Base-by-base conservation (phyloP, 2,888 invertebrate species). In the Melipona beecheii region DNA sequence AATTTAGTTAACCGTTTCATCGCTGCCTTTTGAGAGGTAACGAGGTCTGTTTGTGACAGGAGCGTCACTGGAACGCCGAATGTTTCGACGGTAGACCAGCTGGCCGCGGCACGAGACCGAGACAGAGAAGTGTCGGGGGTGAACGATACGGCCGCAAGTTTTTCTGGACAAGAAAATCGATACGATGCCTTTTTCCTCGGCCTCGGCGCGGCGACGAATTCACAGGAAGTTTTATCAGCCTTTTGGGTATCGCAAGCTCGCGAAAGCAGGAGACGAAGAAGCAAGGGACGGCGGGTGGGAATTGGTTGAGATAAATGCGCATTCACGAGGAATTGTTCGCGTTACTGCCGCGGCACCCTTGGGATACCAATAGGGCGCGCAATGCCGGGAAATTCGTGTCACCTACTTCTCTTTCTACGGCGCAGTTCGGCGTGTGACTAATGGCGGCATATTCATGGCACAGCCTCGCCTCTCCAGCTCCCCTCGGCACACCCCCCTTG, bases 1-100 rank as follows among this genome's bases (percentile, higher is more conserved):
- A 93, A 94, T 93, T 93, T 93, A 92, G 94, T 93, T 94, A 93
- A 93, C 93, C 92, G 92, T 94, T 93, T 93, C 93, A 94, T 93
- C 93, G 93, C 93, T 92, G 91, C 93, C 92, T 93, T 93, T 94
- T 91, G 92, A 93, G 93, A 93, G 91, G 92, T 93, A 94, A 94
- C 93, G 91, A 85, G 91, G 91, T 83, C 92, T 94, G 94, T 78
- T 80, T 86, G 83, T 92, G 94, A 93, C 94, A 93, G 92, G 89
- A 85, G 82, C 86, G 89, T 89, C 84, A 90, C 84, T 81, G 56
- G 84, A 83, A 88, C 73, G 83, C 86, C 85, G 83, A 92, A 93
- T 91, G 89, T 92, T 90, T 91, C 90, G 88, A 80, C 64, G 80
- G 77, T 69, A 71, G 43, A 43, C 9, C 74, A 66, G 79, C 69